Evolutionary conservation across 2,797 vertebrate genomes (phyloP), one percentile per base, ranked within the genome.

Genomic region (Clarias platycephalus): DNA sequence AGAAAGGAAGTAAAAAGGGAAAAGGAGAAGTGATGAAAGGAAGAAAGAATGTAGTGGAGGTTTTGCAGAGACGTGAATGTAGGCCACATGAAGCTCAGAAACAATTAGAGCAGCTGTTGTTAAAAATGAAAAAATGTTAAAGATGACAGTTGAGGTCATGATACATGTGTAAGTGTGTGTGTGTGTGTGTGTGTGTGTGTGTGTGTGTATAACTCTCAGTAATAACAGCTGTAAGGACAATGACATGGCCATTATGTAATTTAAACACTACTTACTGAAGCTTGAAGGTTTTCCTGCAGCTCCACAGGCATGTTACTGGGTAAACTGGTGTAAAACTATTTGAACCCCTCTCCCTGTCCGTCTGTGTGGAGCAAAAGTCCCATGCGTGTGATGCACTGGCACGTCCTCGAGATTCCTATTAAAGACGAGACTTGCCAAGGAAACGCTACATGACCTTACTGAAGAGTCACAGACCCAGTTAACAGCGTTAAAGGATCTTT

Each of bases 21-120:
- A 24, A 34, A 20, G 1, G 71, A 18, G 81, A 79, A 85, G 81
- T 58, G 83, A 80, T 64, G 87, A 79, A 84, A 82, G 85, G 53
- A 53, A 74, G 22, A 55, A 55, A 2, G 53, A 16, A 18, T 18
- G 2, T 24, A 28, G 64, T 28, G 9, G 28, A 26, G 4, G 64
- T 66, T 31, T 37, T 40, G 20, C 34, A 40, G 57, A 78, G 37
- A 1, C 22, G 66, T 22, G 31, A 34, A 7, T 26, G 34, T 60
- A 31, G 7, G 55, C 58, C 75, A 60, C 57, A 62, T 40, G 57
- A n/a, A 44, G 20, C 12, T 53, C 49, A 53, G 49, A 53, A 53
- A 53, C 49, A 53, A 53, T 31, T 13, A 63, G 12, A 10, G 62
- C 62, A 63, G 62, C 49, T 53, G 49, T 53, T 53, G 49, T 53